phyloP scores from a whole-genome alignment of 1,140 invertebrate genomes.

The Ectropis grisescens region DNA sequence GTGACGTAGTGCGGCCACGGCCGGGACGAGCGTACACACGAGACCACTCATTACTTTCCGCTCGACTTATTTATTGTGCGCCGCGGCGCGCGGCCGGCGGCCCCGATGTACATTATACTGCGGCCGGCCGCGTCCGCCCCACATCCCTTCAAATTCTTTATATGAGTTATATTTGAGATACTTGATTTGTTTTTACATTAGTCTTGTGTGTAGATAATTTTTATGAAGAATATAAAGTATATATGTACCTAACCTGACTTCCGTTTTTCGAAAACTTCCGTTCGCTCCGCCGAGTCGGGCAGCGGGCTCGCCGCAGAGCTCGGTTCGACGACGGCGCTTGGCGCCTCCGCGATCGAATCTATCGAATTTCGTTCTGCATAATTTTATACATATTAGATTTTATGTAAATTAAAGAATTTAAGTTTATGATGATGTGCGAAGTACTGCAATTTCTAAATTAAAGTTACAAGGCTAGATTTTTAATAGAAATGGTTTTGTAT shows the following conservation, averaged over 20 bases:
- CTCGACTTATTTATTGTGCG: not conserved
- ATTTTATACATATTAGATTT: too few relatives aligned
- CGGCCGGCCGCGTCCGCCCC: slow-evolving; percentile 4
- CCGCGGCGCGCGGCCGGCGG: slow-evolving; percentile 1
- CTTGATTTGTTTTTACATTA: slow-evolving; percentile 52
- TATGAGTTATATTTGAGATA: slow-evolving; percentile 54
- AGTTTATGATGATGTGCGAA: too few relatives aligned
- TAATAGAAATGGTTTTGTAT: slow-evolving; percentile 7
- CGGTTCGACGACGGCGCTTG: too few relatives aligned
- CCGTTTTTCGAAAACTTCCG: slow-evolving; percentile 29
- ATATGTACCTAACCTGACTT: slow-evolving; percentile 49
- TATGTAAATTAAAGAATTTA: slow-evolving; percentile 31
- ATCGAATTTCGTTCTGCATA: not conserved
- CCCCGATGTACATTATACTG: too few relatives aligned
- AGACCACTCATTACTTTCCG: not conserved
- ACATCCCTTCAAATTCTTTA: slow-evolving; percentile 31
- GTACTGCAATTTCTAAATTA: slow-evolving; percentile 6
- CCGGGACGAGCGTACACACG: not conserved
- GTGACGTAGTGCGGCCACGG: slow-evolving; percentile 1
- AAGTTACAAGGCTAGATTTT: slow-evolving; percentile 50
- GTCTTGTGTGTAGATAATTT: slow-evolving; percentile 67
- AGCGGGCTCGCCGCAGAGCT: not conserved
- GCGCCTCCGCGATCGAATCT: too few relatives aligned
- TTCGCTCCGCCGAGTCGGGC: too few relatives aligned
- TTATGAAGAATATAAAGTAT: slow-evolving; percentile 66